phyloP scores from a whole-genome alignment of 2,797 vertebrate genomes.

The Hemibagrus guttatus region DNA sequence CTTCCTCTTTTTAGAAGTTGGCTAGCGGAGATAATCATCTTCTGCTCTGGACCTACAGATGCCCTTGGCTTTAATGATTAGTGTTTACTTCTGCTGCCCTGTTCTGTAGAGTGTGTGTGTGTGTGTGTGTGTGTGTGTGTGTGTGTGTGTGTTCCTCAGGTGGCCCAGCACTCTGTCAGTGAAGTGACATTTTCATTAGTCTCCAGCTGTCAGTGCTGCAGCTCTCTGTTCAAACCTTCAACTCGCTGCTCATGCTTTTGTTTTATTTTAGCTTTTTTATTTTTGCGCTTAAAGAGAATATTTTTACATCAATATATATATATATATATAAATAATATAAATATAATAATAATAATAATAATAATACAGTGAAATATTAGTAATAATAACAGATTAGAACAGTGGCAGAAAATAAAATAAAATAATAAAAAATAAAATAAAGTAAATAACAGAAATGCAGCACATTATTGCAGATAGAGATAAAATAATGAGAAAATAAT shows the following conservation, averaged over 20 bases:
- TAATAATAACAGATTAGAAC: not conserved
- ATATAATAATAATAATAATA: too few relatives aligned
- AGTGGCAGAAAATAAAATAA: too few relatives aligned
- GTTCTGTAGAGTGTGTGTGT: conserved; percentile 4
- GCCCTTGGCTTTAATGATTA: conserved; percentile 4
- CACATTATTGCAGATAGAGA: too few relatives aligned
- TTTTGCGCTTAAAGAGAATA: not conserved
- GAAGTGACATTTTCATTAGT: conserved; percentile 44
- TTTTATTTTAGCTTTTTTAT: not conserved
- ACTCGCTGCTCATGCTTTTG: not conserved
- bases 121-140: conserved; percentile 9
- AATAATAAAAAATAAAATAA: too few relatives aligned
- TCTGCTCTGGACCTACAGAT: conserved; percentile 7
- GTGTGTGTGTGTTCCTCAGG: conserved; percentile 29
- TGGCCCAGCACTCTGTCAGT: conserved; percentile 26
- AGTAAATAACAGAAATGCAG: too few relatives aligned
- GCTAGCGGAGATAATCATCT: not conserved
- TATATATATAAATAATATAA: not conserved
- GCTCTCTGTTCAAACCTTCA: conserved; percentile 1
- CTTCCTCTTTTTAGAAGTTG: not conserved
- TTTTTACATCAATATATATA: not conserved
- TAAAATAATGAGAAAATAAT: too few relatives aligned
- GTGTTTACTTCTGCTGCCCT: not conserved
- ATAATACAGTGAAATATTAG: not conserved
- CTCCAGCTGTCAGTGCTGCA: conserved; percentile 31